Evolutionary conservation across 2,888 invertebrate species (phyloP), one percentile per base, ranked within the genome.

Genomic region (Dicyrtoma fusca): DNA sequence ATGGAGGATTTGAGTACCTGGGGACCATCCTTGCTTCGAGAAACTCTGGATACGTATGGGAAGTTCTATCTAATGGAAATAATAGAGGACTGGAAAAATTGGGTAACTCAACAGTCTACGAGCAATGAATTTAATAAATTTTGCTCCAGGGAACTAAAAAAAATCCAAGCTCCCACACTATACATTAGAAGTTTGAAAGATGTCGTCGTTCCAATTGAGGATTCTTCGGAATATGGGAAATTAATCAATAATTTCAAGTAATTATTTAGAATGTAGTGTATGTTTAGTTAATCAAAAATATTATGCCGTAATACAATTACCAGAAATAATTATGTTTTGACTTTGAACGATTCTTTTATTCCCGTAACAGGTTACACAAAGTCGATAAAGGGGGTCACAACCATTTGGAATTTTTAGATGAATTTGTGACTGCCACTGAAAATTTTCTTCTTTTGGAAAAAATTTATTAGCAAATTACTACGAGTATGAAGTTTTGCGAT

Each of bases 401-500:
- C 21, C 68, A 55, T 10, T n/a, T 69, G 34, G 68, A 69, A 45
- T 57, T 55, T 57, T 45, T 69, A 6, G 57, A 55, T 10, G 68
- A 69, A 4, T 57, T 69, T 23, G 68, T 57, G 11, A 8, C 19
- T 1, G n/a, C 34, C 6, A n/a, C n/a, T 8, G 19, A 69, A 44
- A 19, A 19, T 19, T 69, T 69, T 44, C 34, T 63, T 11, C n/a
- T n/a, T n/a, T n/a, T n/a, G n/a, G n/a, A n/a, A n/a, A n/a, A n/a
- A n/a, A n/a, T n/a, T n/a, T n/a, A n/a, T n/a, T n/a, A n/a, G n/a
- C n/a, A n/a, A n/a, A n/a, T n/a, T n/a, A n/a, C n/a, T n/a, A n/a
- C n/a, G n/a, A n/a, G n/a, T n/a, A n/a, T n/a, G n/a, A n/a, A n/a
- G n/a, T n/a, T n/a, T n/a, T n/a, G n/a, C n/a, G n/a, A n/a, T n/a